Conservation (phyloP, 2,888 invertebrate genomes). For the Bedellia somnulentella region DNA sequence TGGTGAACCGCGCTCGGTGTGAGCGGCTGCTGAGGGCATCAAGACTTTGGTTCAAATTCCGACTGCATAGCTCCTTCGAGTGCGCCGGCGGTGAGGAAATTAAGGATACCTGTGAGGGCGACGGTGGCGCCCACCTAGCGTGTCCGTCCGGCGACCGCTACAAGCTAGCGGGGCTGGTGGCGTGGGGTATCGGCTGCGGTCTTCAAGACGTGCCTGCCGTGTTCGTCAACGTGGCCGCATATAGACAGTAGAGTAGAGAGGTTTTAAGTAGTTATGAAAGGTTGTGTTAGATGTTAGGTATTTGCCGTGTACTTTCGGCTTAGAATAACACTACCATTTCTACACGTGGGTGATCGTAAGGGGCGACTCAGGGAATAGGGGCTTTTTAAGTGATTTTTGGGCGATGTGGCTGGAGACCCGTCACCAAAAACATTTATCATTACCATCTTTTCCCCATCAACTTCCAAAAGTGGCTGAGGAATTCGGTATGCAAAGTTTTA, state of each 20-base stretch:
- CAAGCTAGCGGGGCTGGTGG: slow-evolving; percentile 78
- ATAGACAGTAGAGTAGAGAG: slow-evolving; percentile 67
- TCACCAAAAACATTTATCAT: no score
- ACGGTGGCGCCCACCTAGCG: slow-evolving; percentile 63
- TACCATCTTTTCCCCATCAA: no score
- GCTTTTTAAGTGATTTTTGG: no score
- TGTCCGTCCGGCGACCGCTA: slow-evolving; percentile 67
- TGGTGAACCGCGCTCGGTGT: slow-evolving; percentile 65
- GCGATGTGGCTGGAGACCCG: no score
- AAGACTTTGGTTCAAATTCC: slow-evolving; percentile 66
- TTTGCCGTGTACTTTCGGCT: no score
- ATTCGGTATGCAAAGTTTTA: no score
- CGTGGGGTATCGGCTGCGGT: slow-evolving; percentile 92
- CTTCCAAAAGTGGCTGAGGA: no score
- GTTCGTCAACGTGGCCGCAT: slow-evolving; percentile 71
- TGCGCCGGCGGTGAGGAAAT: slow-evolving; percentile 79
- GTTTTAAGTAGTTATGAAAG: no score
- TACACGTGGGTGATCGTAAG: no score
- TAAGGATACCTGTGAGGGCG: slow-evolving; percentile 71
- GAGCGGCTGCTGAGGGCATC: slow-evolving; percentile 63
- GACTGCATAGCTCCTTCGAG: slow-evolving; percentile 69
- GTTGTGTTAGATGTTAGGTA: no score
- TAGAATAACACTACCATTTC: no score
- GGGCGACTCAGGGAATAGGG: no score
- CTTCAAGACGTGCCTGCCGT: slow-evolving; percentile 70